Percentiles rank a stretch among this genome's conserved stretches.
These are phyloP conservation scores for Acronicta leporina DNA, from an alignment of 2,888 invertebrate species.

Conservation along the genomic window DNA sequence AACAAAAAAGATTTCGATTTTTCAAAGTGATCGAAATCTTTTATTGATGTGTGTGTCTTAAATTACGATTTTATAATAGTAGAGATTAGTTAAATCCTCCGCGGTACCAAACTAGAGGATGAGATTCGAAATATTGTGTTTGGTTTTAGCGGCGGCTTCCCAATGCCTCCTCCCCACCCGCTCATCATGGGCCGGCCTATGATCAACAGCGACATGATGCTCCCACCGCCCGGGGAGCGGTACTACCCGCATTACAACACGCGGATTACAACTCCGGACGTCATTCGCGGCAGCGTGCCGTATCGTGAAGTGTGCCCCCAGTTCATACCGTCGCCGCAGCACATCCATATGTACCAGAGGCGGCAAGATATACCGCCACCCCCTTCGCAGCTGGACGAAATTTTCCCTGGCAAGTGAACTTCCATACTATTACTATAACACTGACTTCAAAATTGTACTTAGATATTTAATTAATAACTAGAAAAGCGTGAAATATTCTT, in stretches of 20 bases:
- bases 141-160: slow-evolving; percentile 23
- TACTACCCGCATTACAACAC: slow-evolving; percentile 33
- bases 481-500: no score
- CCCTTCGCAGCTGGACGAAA: slow-evolving; percentile 31
- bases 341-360: slow-evolving; percentile 23
- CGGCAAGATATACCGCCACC: slow-evolving; percentile 18
- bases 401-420: slow-evolving; percentile 36
- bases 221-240: slow-evolving; percentile 25
- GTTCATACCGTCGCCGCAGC: slow-evolving; percentile 23
- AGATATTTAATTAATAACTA: no score
- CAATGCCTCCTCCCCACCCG: slow-evolving; percentile 27
- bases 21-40: no score
- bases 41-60: no score
- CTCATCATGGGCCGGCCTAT: slow-evolving; percentile 38
- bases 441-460: no score
- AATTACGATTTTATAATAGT: no score
- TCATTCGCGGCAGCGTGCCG: slow-evolving; percentile 24
- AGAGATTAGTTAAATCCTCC: no score
- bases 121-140: not conserved
- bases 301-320: slow-evolving; percentile 26
- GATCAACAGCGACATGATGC: slow-evolving; percentile 28
- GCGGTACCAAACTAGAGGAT: no score
- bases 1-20: no score
- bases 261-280: slow-evolving; percentile 31
- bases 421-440: no score